Percentiles rank a stretch among this genome's conserved stretches.
These are phyloP conservation scores for Scomberomorus guttatus DNA, from an alignment of 2,797 vertebrate genomes.

Conservation along the genomic window DNA sequence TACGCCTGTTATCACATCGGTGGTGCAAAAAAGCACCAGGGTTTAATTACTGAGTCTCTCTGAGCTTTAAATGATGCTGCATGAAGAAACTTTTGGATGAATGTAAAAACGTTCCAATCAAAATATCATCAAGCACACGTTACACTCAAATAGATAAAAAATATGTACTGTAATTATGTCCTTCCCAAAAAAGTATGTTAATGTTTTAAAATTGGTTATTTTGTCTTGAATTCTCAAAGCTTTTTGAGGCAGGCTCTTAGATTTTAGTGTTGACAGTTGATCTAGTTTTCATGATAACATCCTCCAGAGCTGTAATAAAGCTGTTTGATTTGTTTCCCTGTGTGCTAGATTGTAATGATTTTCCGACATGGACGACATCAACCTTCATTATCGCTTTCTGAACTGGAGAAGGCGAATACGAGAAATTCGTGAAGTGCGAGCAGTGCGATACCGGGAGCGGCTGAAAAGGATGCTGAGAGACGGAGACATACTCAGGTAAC, in stretches of 20 bases:
- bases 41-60: neutral
- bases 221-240: too few relatives aligned
- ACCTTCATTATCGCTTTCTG: conserved; percentile 95
- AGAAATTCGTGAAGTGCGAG: conserved; percentile 93
- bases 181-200: too few relatives aligned
- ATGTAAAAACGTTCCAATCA: neutral
- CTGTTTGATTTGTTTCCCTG: conserved; percentile 23
- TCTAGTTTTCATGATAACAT: neutral
- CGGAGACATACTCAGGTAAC: conserved; percentile 92
- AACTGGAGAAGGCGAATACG: conserved; percentile 94
- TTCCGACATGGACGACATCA: conserved; percentile 94
- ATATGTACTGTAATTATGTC: too few relatives aligned
- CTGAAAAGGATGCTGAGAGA: conserved; percentile 93
- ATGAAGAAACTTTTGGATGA: neutral
- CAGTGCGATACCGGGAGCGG: conserved; percentile 91
- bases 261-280: neutral
- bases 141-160: neutral
- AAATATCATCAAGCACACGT: neutral
- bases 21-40: too few relatives aligned
- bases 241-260: too few relatives aligned
- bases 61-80: neutral
- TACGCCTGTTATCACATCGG: too few relatives aligned
- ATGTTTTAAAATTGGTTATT: too few relatives aligned
- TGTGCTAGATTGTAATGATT: conserved; percentile 75
- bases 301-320: neutral